Conservation (phyloP, 2,797 vertebrate genomes). For the Lithobates sylvaticus region DNA sequence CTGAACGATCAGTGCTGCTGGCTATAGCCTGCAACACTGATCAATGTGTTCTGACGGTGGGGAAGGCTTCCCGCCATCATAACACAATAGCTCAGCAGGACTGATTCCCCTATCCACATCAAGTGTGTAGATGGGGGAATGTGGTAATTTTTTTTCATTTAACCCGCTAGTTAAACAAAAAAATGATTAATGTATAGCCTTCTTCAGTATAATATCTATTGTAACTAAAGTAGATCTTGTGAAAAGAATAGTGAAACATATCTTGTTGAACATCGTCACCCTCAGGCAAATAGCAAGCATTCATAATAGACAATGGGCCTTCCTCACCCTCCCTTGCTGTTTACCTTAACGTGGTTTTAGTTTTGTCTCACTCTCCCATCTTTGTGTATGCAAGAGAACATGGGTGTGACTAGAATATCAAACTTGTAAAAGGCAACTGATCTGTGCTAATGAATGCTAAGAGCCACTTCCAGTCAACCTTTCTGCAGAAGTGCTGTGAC, state of each 20-base stretch:
- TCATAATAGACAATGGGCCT: neutral
- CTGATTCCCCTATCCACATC: too few relatives aligned
- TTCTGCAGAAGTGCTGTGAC: neutral
- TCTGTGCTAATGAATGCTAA: conserved; percentile 6
- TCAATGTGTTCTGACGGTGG: too few relatives aligned
- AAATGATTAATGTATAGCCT: too few relatives aligned
- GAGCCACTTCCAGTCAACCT: neutral
- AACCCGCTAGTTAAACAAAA: too few relatives aligned
- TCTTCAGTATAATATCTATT: neutral
- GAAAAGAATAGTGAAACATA: neutral
- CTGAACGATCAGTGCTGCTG: too few relatives aligned
- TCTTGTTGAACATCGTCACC: neutral
- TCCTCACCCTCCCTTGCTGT: neutral
- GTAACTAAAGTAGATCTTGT: neutral
- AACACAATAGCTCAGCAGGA: too few relatives aligned
- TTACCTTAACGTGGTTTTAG: neutral
- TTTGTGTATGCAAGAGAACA: conserved; percentile 30
- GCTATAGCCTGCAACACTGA: too few relatives aligned
- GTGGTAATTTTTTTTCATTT: too few relatives aligned
- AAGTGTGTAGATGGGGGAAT: too few relatives aligned
- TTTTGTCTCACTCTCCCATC: conserved; percentile 13
- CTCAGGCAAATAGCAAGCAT: conserved; percentile 14
- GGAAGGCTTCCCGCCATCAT: too few relatives aligned
- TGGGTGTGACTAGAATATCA: conserved; percentile 43
- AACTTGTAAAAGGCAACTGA: conserved; percentile 10